Base-by-base conservation (phyloP, 2,888 invertebrate species). In the Leptarthrus brevirostris region DNA sequence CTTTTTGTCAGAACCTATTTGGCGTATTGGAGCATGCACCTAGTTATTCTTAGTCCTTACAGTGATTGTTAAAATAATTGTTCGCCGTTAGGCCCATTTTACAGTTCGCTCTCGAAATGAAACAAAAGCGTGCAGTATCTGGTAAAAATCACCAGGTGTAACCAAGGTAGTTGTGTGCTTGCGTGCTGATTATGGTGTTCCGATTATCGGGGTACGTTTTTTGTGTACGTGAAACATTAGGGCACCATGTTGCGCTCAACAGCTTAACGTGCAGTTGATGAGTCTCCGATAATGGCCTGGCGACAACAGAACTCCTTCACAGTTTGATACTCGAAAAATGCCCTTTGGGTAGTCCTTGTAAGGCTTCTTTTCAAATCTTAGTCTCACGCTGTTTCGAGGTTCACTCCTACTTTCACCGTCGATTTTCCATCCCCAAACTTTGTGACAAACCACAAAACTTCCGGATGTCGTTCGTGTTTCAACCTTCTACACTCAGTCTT, bases 141-240 rank as follows among this genome's bases (percentile, higher is more conserved):
- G 53, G 14, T 8, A n/a, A n/a, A 10, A 53, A 22, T 22, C 53
- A 6, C 4, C 53, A n/a, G 20, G 26, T 49, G 66, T 66, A 66
- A 66, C 24, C 47, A 66, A 26, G 24, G 36, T 14, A 26, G 61
- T 61, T 61, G 34, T 34, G 16, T 26, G 44, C 22, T 66, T 47
- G 66, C 66, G 66, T 66, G 66, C 44, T 66, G 66, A 66, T 66
- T 66, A 44, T 49, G 49, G 47, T 47, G 66, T 47, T 47, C 49
- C 66, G 47, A 66, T 66, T 66, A 66, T 24, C 14, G 26, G 26
- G 44, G 47, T 66, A 8, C 5, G 44, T 66, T 49, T 66, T 66
- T 66, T 44, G 14, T 16, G n/a, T 6, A 12, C 10, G 10, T 20
- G n/a, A 44, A 49, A 16, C 34, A n/a, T 14, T 6, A 30, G 30